phyloP scores from a whole-genome alignment of 2,113 vertebrate genomes.

The Hiodon tergisus region DNA sequence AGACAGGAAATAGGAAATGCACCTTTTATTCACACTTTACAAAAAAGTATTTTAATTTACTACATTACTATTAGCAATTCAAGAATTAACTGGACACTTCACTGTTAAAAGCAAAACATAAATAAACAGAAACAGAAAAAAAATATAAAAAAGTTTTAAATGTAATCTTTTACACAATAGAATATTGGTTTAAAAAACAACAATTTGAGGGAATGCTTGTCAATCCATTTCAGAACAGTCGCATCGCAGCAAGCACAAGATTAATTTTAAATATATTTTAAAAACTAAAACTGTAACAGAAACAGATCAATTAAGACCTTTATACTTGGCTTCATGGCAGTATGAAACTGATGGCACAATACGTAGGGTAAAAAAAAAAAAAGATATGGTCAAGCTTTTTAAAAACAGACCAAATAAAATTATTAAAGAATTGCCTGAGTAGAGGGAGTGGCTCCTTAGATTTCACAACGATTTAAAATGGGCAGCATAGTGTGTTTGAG shows the following conservation, averaged over 20 bases:
- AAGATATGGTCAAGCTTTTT: slow-evolving; percentile 47
- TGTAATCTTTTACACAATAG: slow-evolving; percentile 49
- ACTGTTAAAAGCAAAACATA: slow-evolving; percentile 50
- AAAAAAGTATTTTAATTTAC: slow-evolving; percentile 38
- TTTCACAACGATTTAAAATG: slow-evolving; percentile 65
- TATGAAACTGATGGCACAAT: slow-evolving; percentile 62
- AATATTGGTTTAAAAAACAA: slow-evolving; percentile 44
- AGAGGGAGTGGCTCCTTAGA: neutral
- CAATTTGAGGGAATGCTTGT: slow-evolving; percentile 30
- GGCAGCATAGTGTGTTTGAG: slow-evolving; percentile 40
- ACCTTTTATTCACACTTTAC: slow-evolving; percentile 30
- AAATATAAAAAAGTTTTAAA: slow-evolving; percentile 34
- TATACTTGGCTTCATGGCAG: slow-evolving; percentile 55
- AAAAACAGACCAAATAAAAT: slow-evolving; percentile 52
- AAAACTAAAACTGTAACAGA: slow-evolving; percentile 8
- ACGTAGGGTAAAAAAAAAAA: slow-evolving; percentile 37
- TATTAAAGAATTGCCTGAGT: slow-evolving; percentile 24
- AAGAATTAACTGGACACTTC: slow-evolving; percentile 66
- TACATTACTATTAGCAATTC: slow-evolving; percentile 67
- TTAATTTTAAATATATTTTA: slow-evolving; percentile 4
- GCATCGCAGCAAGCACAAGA: neutral
- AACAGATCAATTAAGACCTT: slow-evolving; percentile 40
- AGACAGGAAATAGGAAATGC: slow-evolving; percentile 19
- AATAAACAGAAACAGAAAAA: slow-evolving; percentile 29
- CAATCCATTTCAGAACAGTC: slow-evolving; percentile 23